Base-by-base conservation (phyloP, 2,113 vertebrate species). In the Oncorhynchus tshawytscha region DNA sequence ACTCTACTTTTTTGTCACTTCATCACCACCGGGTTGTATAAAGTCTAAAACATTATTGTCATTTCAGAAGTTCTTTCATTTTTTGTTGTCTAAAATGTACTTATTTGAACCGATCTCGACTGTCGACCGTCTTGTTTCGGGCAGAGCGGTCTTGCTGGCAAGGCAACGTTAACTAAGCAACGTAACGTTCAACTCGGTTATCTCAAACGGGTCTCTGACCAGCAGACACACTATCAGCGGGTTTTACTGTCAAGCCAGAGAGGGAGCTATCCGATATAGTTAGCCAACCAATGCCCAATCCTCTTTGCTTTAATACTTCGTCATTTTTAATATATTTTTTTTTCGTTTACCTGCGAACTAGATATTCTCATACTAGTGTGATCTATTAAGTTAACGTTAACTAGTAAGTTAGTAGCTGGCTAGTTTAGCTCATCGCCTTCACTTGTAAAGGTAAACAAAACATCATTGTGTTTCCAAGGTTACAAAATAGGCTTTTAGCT, bases 111-210 rank as follows among this genome's bases (percentile, higher is more conserved):
- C 18, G n/a, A n/a, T 20, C 27, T 22, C n/a, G n/a, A 62, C 59
- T 27, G 2, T 1, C 59, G 59, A 4, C 3, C 59, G 5, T 62
- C 18, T 62, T 62, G 59, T 62, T 11, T 62, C 11, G 59, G 18
- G n/a, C 49, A 5, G 16, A 67, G 66, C 25, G 66, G 25, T 34
- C 12, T 2, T 62, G 67, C 67, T 69, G 67, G 72, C 72, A 62
- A 39, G 27, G 59, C 72, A 34, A 39, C 72, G 66, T 29, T 18
- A 39, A n/a, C 59, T 24, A 73, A 73, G 31, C 57, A 39, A 45
- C 29, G 2, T 34, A 34, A 34, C 5, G 31, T 34, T 34, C 3
- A n/a, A 27, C 34, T 64, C 60, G 25, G 60, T 2, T 27, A 27
- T 29, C 64, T 66, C 64, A 27, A 29, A n/a, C n/a, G 64, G 6